A percentile compares a stretch with the other conserved stretches of the same genome.
Conservation (phyloP, 2,113 vertebrate genomes). For the Semicossyphus pulcher region DNA sequence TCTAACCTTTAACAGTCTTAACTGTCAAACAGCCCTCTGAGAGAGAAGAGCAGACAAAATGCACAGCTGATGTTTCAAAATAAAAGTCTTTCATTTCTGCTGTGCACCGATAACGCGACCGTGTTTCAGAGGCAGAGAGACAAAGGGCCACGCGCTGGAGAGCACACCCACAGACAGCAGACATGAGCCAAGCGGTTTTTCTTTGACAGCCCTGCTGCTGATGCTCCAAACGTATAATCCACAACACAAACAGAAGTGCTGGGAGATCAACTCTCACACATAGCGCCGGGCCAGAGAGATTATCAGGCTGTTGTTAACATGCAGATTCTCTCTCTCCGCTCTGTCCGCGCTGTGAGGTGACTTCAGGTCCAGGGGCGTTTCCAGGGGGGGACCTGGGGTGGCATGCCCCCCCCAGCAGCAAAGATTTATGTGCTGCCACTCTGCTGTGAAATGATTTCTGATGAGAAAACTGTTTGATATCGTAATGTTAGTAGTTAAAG, state of each 20-base stretch:
- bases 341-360: not conserved
- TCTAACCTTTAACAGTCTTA: not conserved
- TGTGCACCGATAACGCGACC: not conserved
- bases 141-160: conserved; percentile 10
- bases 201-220: not conserved
- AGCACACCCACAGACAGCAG: conserved; percentile 30
- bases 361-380: not conserved
- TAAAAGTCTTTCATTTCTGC: not conserved
- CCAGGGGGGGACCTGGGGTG: no score
- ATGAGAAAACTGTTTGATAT: no score
- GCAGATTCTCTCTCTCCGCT: not conserved
- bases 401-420: no score
- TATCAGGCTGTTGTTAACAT: no score
- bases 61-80: not conserved
- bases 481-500: no score
- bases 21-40: not conserved
- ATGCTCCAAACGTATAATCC: conserved; percentile 38
- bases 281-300: conserved; percentile 14
- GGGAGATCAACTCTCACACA: conserved; percentile 49
- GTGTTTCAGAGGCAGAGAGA: conserved; percentile 1
- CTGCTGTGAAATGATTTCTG: no score
- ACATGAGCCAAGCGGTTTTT: conserved; percentile 34
- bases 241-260: conserved; percentile 68
- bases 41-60: not conserved
- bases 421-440: no score